Evolutionary conservation across 2,888 invertebrate genomes (phyloP).

Genomic region (Lydus trimaculatus): DNA sequence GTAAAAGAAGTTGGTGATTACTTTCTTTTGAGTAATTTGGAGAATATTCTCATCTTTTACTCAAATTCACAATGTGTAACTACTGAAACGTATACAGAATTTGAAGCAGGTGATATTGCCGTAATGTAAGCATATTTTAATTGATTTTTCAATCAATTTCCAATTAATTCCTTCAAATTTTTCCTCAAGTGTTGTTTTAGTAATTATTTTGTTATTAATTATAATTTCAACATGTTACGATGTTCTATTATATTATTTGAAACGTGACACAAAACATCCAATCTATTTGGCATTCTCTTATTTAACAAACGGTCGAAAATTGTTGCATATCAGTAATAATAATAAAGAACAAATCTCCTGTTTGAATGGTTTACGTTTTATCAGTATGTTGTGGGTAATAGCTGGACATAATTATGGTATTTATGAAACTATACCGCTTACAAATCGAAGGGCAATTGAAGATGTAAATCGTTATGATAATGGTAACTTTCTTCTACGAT

Average conservation of each 20-base stretch:
- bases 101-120: slow-evolving; percentile 14
- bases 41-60: neutral
- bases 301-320: slow-evolving; percentile 42
- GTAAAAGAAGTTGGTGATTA: slow-evolving; percentile 20
- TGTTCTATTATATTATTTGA: neutral
- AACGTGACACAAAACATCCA: slow-evolving; percentile 34
- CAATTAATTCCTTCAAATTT: neutral
- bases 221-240: slow-evolving; percentile 7
- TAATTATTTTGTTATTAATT: neutral
- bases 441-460: neutral
- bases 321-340: slow-evolving; percentile 36
- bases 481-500: no score
- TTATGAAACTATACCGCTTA: neutral
- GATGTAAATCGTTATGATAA: neutral
- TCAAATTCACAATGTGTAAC: slow-evolving; percentile 12
- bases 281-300: slow-evolving; percentile 44
- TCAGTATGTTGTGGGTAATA: slow-evolving; percentile 49
- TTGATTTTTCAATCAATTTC: neutral
- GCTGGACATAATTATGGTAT: slow-evolving; percentile 43
- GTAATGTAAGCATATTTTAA: slow-evolving; percentile 21
- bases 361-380: slow-evolving; percentile 45
- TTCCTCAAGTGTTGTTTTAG: slow-evolving; percentile 8
- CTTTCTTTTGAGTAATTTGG: slow-evolving; percentile 19
- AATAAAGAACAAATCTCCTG: slow-evolving; percentile 44
- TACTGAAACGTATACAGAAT: slow-evolving; percentile 12